A percentile compares a stretch with the other conserved stretches of the same genome.
phyloP scores from a whole-genome alignment of 37 sponge, comb jelly and placozoan species.

The Beroe forskalii region DNA sequence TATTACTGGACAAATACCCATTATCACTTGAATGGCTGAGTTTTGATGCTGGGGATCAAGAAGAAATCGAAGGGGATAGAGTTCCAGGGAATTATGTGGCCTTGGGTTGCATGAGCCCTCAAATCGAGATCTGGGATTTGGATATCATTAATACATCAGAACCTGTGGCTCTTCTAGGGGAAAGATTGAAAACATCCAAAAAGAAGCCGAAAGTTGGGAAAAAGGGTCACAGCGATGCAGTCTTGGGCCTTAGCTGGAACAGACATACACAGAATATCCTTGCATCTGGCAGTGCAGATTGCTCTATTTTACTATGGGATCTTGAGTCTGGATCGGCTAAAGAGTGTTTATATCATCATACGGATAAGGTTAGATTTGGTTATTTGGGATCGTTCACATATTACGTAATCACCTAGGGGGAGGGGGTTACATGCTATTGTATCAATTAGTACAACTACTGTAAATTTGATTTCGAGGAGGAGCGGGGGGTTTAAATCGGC shows the following conservation, averaged over 20 bases:
- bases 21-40: slow-evolving; percentile 88
- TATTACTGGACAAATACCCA: slow-evolving; percentile 83
- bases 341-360: slow-evolving; percentile 11
- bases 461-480: too few relatives aligned
- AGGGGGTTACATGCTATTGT: too few relatives aligned
- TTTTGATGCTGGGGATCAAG: slow-evolving; percentile 77
- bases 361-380: slow-evolving; percentile 8
- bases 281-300: slow-evolving; percentile 93
- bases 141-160: slow-evolving; percentile 83
- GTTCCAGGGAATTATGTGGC: slow-evolving; percentile 77
- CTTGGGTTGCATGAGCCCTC: slow-evolving; percentile 85
- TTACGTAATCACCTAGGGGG: too few relatives aligned
- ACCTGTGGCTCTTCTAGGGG: slow-evolving; percentile 79
- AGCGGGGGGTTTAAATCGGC: not conserved
- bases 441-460: too few relatives aligned
- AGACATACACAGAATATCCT: slow-evolving; percentile 69
- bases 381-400: too few relatives aligned
- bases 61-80: slow-evolving; percentile 69
- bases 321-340: slow-evolving; percentile 48
- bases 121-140: slow-evolving; percentile 94
- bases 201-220: slow-evolving; percentile 49
- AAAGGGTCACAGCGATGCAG: slow-evolving; percentile 85
- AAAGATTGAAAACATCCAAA: slow-evolving; percentile 38
- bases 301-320: slow-evolving; percentile 87
- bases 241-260: slow-evolving; percentile 91